Evolutionary conservation across 2,888 invertebrate species (phyloP).

Genomic region (Aporophyla nigra): DNA sequence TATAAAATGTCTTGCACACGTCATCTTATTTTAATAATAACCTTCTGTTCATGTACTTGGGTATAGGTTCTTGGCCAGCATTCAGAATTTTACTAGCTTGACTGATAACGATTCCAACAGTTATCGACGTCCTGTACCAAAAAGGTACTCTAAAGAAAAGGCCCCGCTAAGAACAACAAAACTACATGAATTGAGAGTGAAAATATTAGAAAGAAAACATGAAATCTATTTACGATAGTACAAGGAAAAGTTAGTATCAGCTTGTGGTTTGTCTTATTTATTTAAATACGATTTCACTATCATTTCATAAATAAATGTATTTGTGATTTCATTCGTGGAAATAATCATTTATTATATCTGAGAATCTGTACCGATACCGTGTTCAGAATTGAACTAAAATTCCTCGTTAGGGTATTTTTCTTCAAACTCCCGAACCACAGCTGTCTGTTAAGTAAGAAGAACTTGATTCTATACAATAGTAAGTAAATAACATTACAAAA

Average conservation of each 20-base stretch:
- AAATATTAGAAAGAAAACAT: conserved; percentile 45
- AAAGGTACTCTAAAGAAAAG: neutral
- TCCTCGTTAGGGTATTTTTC: neutral
- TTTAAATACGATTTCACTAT: conserved; percentile 50
- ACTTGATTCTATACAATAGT: too few relatives aligned
- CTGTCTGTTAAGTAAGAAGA: too few relatives aligned
- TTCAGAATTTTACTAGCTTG: neutral
- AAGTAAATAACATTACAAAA: too few relatives aligned
- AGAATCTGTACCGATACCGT: neutral
- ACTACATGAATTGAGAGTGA: neutral
- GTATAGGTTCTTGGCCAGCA: neutral
- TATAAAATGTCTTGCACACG: conserved; percentile 3
- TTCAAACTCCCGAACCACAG: too few relatives aligned
- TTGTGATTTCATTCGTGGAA: conserved; percentile 2
- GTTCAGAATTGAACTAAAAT: neutral
- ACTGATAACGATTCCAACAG: neutral
- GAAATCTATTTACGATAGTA: conserved; percentile 9
- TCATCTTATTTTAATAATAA: neutral
- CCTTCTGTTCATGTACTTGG: neutral
- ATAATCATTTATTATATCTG: neutral
- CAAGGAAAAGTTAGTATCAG: conserved; percentile 27
- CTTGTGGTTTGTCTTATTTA: conserved; percentile 48
- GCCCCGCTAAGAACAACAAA: neutral
- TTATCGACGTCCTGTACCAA: neutral
- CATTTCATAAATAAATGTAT: conserved; percentile 10